A percentile compares a stretch with the other conserved stretches of the same genome.
phyloP scores from a whole-genome alignment of 2,113 vertebrate species.

The Daboia siamensis region DNA sequence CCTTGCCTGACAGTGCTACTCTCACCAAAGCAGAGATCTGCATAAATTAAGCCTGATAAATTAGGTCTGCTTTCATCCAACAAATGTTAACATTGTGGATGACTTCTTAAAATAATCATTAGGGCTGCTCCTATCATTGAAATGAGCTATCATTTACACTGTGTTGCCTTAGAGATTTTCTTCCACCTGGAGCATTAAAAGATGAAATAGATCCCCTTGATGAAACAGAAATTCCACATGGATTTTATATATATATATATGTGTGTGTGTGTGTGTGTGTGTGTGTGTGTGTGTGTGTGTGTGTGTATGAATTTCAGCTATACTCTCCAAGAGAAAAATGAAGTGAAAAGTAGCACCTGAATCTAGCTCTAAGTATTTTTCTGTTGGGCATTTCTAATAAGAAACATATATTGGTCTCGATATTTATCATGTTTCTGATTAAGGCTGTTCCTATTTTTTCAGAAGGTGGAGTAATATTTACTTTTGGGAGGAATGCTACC shows the following conservation, averaged over 20 bases:
- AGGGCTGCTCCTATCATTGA: slow-evolving; percentile 35
- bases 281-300: no score
- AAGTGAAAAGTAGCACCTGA: not conserved
- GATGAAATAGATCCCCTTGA: slow-evolving; percentile 25
- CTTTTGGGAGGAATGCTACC: not conserved
- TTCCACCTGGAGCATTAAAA: slow-evolving; percentile 23
- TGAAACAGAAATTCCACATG: slow-evolving; percentile 28
- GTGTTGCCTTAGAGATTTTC: slow-evolving; percentile 34
- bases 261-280: no score
- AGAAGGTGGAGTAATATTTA: slow-evolving; percentile 16
- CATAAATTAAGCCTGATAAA: slow-evolving; percentile 31
- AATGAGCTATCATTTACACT: slow-evolving; percentile 39
- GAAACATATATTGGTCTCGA: not conserved
- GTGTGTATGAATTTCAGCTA: slow-evolving; percentile 18
- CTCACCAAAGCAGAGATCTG: not conserved
- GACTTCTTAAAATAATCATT: slow-evolving; percentile 9
- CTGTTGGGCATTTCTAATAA: not conserved
- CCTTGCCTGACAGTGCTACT: not conserved
- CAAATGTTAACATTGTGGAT: slow-evolving; percentile 39
- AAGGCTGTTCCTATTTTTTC: slow-evolving; percentile 12
- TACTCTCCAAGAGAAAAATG: slow-evolving; percentile 6
- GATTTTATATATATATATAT: no score
- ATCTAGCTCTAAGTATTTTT: slow-evolving; percentile 7
- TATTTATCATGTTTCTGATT: slow-evolving; percentile 6
- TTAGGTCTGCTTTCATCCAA: slow-evolving; percentile 30